Percentiles rank a stretch among this genome's conserved stretches.
These are phyloP conservation scores for Erebia epiphron DNA, from an alignment of 2,888 invertebrate species.

Conservation along the genomic window DNA sequence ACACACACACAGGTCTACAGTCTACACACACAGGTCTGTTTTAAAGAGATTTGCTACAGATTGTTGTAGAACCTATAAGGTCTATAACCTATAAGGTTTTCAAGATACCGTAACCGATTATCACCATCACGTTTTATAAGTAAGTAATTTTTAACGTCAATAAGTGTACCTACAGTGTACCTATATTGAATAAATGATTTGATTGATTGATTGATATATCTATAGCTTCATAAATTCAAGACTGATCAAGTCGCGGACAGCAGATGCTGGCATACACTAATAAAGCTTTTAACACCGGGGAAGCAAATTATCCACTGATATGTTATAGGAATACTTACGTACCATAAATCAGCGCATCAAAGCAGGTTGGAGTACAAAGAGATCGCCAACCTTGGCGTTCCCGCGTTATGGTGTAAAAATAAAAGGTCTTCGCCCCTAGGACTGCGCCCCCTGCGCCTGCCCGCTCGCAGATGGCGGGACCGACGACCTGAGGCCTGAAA, in stretches of 20 bases:
- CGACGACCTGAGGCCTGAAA: constrained; percentile 10
- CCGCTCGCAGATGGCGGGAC: background rate
- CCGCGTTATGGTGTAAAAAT: constrained; percentile 15
- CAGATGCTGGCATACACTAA: background rate
- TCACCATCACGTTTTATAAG: too few species aligned
- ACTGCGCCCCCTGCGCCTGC: background rate
- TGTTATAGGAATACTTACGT: constrained; percentile 1
- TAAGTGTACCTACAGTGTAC: too few species aligned
- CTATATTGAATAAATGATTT: too few species aligned
- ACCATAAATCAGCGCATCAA: constrained; percentile 15
- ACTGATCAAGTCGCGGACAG: background rate
- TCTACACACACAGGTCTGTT: too few species aligned
- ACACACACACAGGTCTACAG: too few species aligned
- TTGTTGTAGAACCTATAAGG: too few species aligned
- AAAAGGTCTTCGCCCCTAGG: constrained; percentile 23
- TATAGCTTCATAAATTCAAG: too few species aligned
- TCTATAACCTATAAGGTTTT: too few species aligned
- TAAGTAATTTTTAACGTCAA: too few species aligned
- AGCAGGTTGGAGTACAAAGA: background rate
- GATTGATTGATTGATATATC: too few species aligned
- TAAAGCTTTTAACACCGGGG: background rate
- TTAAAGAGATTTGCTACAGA: too few species aligned
- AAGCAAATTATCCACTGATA: constrained; percentile 2
- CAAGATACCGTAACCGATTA: too few species aligned
- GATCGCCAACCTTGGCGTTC: background rate